A percentile compares a stretch with the other conserved stretches of the same genome.
phyloP scores from a whole-genome alignment of 2,113 vertebrate genomes.

The Suncus etruscus region DNA sequence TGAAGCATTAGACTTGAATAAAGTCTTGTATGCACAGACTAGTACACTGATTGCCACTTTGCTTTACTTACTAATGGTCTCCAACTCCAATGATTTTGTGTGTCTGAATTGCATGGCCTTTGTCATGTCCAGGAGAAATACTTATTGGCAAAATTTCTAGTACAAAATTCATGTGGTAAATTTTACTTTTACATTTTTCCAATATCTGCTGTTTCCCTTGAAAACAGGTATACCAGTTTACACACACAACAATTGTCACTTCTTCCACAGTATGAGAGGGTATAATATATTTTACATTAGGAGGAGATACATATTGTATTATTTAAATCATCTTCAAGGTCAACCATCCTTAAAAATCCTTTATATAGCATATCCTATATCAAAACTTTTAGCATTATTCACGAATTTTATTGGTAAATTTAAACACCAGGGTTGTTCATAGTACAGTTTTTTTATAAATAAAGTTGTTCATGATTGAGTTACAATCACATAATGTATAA shows the following conservation, averaged over 20 bases:
- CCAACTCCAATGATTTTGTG: accelerated
- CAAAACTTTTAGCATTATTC: conserved; percentile 23
- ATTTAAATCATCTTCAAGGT: background rate
- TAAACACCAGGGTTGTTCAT: too few relatives aligned
- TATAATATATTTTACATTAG: background rate
- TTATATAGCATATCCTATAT: background rate
- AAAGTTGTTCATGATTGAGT: too few relatives aligned
- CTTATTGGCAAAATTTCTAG: background rate
- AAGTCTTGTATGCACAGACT: background rate
- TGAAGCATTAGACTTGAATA: background rate
- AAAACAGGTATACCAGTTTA: background rate
- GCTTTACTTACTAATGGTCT: background rate
- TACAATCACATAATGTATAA: too few relatives aligned
- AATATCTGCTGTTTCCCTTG: background rate
- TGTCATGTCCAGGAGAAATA: background rate
- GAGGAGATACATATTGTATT: background rate
- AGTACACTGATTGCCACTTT: background rate
- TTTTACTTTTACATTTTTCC: conserved; percentile 48
- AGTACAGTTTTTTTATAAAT: too few relatives aligned
- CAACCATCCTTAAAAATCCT: background rate
- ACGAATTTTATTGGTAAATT: background rate
- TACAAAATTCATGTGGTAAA: background rate
- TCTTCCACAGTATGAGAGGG: background rate
- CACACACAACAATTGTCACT: background rate
- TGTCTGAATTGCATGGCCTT: background rate